Percentiles rank a stretch among this genome's conserved stretches.
These are phyloP conservation scores for Eufriesea mexicana DNA, from an alignment of 1,140 invertebrate species.

Conservation along the genomic window DNA sequence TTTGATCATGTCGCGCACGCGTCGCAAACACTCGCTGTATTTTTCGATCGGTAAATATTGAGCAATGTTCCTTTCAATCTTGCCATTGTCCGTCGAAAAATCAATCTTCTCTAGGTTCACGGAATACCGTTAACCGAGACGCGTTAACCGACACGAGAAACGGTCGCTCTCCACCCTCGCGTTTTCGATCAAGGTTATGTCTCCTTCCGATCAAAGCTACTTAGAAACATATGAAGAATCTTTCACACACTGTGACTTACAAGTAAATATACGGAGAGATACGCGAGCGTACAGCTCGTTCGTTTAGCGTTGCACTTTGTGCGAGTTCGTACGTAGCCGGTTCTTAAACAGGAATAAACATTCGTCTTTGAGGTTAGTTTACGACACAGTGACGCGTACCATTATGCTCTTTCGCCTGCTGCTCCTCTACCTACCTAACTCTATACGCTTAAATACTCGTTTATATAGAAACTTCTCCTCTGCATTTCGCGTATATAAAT, in stretches of 20 bases:
- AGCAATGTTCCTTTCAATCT: conserved; percentile 64
- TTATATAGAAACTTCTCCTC: conserved; percentile 42
- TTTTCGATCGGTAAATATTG: conserved; percentile 59
- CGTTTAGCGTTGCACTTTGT: background rate
- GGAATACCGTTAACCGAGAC: background rate
- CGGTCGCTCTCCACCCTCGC: conserved; percentile 4
- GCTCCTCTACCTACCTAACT: conserved; percentile 53
- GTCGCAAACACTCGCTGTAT: conserved; percentile 39
- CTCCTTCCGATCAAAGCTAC: conserved; percentile 17
- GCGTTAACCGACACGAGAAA: background rate
- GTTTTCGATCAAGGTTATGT: conserved; percentile 27
- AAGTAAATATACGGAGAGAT: conserved; percentile 6
- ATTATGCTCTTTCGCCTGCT: conserved; percentile 27
- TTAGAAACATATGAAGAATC: background rate
- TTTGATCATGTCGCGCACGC: conserved; percentile 4
- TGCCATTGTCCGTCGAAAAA: conserved; percentile 51
- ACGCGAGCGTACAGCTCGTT: background rate
- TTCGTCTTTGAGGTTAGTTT: background rate
- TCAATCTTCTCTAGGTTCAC: background rate
- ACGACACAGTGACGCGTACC: conserved; percentile 10
- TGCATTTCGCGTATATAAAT: conserved; percentile 25
- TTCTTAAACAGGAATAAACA: background rate
- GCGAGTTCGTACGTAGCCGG: background rate
- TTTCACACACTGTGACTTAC: background rate
- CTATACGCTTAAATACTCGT: conserved; percentile 52